Evolutionary conservation across 2,113 vertebrate genomes (phyloP).

Genomic region (Bolborhynchus lineola): DNA sequence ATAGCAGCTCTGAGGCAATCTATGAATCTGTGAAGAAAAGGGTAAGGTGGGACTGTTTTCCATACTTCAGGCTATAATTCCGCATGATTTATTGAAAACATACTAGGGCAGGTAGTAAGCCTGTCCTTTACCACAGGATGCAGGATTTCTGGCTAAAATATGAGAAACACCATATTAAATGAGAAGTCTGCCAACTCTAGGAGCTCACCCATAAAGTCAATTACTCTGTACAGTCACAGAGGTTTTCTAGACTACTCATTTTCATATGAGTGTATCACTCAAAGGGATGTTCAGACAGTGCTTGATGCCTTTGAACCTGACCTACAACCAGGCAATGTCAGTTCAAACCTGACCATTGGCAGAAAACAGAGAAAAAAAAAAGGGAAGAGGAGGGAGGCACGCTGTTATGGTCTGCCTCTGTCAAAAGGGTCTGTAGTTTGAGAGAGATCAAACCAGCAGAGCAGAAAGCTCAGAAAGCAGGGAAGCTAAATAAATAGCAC

Average conservation of each 20-base stretch:
- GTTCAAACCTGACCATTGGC: background rate
- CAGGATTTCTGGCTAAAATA: background rate
- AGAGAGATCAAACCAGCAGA: slow-evolving; percentile 12
- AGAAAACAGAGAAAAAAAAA: background rate
- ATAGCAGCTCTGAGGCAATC: background rate
- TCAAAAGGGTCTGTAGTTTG: slow-evolving; percentile 1
- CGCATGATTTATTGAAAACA: background rate
- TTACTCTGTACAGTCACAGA: background rate
- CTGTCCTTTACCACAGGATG: background rate
- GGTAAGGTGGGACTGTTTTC: background rate
- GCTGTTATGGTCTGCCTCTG: slow-evolving; percentile 6
- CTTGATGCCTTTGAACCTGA: slow-evolving; percentile 43
- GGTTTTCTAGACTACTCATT: slow-evolving; percentile 30
- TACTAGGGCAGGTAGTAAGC: background rate
- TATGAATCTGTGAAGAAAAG: background rate
- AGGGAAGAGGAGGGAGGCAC: background rate
- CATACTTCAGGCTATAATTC: background rate
- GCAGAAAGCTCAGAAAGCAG: background rate
- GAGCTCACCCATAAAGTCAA: background rate
- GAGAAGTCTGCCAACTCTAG: background rate
- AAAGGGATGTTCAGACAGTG: slow-evolving; percentile 29
- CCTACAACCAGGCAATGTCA: slow-evolving; percentile 34
- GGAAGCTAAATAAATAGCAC: background rate
- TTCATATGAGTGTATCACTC: slow-evolving; percentile 24
- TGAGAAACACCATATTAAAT: background rate